Percentiles rank a stretch among this genome's conserved stretches.
phyloP scores from a whole-genome alignment of 2,113 vertebrate species.

The Aviceda subcristata region DNA sequence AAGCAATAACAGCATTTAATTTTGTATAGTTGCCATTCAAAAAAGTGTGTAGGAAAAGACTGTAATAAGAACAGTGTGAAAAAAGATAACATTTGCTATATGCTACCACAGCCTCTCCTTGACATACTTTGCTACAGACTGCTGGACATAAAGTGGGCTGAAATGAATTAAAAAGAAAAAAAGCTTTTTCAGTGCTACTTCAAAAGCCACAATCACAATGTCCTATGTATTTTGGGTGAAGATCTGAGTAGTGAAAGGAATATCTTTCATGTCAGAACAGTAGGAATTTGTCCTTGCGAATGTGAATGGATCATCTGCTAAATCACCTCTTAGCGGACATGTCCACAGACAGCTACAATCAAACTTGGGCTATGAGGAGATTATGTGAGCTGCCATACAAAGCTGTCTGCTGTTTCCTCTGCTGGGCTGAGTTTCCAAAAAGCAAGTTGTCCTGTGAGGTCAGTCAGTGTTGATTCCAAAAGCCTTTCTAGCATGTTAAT shows the following conservation, averaged over 20 bases:
- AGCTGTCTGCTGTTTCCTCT: background rate
- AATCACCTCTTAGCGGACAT: background rate
- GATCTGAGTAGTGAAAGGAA: background rate
- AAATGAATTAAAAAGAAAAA: background rate
- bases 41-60: background rate
- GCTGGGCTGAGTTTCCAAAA: background rate
- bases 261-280: background rate
- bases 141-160: background rate
- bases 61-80: background rate
- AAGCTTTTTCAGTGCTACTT: background rate
- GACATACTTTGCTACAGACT: background rate
- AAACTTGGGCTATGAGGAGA: background rate
- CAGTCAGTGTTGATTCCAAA: background rate
- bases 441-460: background rate
- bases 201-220: background rate
- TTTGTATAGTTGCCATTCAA: background rate
- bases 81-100: background rate
- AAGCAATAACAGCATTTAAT: background rate
- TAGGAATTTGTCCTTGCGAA: background rate
- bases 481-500: background rate
- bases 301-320: background rate
- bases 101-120: background rate
- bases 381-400: background rate
- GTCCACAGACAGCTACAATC: background rate
- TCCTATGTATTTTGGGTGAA: background rate